phyloP scores from a whole-genome alignment of 2,113 vertebrate genomes.

The Lanius collurio region DNA sequence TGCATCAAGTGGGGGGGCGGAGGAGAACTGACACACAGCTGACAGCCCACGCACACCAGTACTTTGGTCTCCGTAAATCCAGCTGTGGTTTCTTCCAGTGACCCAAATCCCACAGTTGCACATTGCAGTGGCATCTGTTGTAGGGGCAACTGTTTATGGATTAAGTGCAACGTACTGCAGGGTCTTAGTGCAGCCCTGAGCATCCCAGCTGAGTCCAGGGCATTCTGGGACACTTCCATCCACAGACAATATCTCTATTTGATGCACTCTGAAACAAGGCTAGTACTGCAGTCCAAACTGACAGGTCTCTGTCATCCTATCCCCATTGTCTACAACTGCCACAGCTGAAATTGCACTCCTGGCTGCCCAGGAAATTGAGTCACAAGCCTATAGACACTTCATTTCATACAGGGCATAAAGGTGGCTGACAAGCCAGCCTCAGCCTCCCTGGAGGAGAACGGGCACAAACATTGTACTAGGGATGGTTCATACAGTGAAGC shows the following conservation, averaged over 20 bases:
- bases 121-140: background rate
- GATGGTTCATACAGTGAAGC: background rate
- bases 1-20: background rate
- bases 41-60: background rate
- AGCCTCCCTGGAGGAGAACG: background rate
- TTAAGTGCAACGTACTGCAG: background rate
- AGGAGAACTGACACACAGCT: background rate
- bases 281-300: background rate
- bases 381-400: background rate
- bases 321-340: background rate
- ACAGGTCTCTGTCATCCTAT: background rate
- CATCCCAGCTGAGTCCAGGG: background rate
- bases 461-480: background rate
- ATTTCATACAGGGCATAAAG: background rate
- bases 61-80: background rate
- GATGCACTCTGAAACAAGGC: rapidly evolving
- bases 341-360: background rate
- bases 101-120: constrained; percentile 24
- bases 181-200: background rate
- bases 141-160: background rate
- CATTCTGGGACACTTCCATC: background rate
- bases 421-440: background rate
- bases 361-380: background rate
- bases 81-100: constrained; percentile 38
- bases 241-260: rapidly evolving